Evolutionary conservation across 2,888 invertebrate species (phyloP), one percentile per base, ranked within the genome.

Genomic region (Ectemnius cavifrons): DNA sequence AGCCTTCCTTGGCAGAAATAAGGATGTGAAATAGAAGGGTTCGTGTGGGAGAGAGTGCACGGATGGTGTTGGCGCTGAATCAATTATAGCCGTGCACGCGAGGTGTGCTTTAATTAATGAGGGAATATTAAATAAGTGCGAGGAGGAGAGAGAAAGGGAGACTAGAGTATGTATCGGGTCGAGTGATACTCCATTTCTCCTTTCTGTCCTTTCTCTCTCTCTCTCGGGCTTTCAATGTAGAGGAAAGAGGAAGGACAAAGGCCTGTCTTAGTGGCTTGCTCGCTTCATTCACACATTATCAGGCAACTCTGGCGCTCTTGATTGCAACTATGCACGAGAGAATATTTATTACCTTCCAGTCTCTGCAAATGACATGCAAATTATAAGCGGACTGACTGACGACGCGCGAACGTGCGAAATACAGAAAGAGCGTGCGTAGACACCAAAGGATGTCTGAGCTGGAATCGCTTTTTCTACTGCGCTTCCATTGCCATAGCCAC

Each of bases 331-430:
- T 58, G 71, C 83, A 81, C 81, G 82, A 72, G 74, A 78, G 71
- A 76, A 80, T 82, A 83, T 83, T 83, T 82, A 83, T 81, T 68
- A 71, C 78, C 60, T 75, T 68, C 73, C 75, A 6, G 37, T 28
- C 63, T 73, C 76, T 78, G 74, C 79, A 73, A 82, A 81, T 74
- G 74, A 61, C 67, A 77, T 79, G 82, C 68, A 75, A 79, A 79
- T 79, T 78, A 73, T 67, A 37, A 37, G 8, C 5, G n/a, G 46
- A 57, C 57, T 11, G 18, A 49, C 28, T n/a, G 14, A 28, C 37
- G 14, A 18, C 13, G 60, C 67, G 56, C 20, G 14, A 52, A 27
- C 18, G 59, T 1, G 18, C 6, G 37, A 18, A 58, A 46, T 49
- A 2, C 46, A 52, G 16, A 23, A 45, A 59, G 60, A 49, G 68